Evolutionary conservation across 2,888 invertebrate genomes (phyloP).

Genomic region (Hoplodrina ambigua): DNA sequence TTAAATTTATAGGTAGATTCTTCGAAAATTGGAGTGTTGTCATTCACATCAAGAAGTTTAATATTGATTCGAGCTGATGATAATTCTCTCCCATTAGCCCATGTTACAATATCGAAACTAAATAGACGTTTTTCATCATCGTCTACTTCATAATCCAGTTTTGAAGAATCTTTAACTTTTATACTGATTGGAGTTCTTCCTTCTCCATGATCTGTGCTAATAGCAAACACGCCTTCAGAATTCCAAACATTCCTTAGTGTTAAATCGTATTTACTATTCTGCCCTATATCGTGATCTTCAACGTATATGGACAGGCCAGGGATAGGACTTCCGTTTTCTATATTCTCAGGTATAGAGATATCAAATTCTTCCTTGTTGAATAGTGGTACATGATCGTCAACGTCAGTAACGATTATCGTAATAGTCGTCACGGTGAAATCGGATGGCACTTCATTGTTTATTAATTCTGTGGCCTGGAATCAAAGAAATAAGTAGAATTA

Average conservation of each 20-base stretch:
- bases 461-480: conserved; percentile 93
- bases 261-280: conserved; percentile 93
- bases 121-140: conserved; percentile 90
- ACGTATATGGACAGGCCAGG: conserved; percentile 94
- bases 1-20: conserved; percentile 91
- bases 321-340: conserved; percentile 92
- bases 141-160: conserved; percentile 93
- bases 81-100: conserved; percentile 88
- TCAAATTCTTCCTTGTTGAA: conserved; percentile 92
- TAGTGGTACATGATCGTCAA: conserved; percentile 93
- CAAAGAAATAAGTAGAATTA: neutral
- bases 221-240: conserved; percentile 90
- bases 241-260: conserved; percentile 91
- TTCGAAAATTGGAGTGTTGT: conserved; percentile 93
- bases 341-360: conserved; percentile 94
- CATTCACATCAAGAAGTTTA: conserved; percentile 94
- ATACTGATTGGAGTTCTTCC: conserved; percentile 94
- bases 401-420: conserved; percentile 94
- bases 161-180: conserved; percentile 92
- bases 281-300: conserved; percentile 93
- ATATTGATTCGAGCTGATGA: conserved; percentile 91
- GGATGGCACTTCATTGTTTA: conserved; percentile 92
- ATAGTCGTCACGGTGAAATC: conserved; percentile 93
- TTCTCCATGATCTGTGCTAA: conserved; percentile 92
- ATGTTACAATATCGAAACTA: conserved; percentile 93